Conservation (phyloP, 1,140 invertebrate species). For the Melanaphis sacchari region DNA sequence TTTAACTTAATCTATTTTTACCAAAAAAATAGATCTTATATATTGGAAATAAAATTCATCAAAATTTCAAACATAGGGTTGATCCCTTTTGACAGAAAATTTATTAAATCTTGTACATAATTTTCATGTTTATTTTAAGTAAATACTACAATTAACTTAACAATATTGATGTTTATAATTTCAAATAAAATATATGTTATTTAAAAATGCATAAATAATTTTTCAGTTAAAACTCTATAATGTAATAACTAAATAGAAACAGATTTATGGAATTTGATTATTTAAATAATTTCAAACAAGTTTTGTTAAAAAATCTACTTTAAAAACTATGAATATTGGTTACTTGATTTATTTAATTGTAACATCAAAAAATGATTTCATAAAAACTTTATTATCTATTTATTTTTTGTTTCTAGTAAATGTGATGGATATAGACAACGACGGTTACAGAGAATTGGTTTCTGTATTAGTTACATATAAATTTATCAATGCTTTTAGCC, state of each 20-base stretch:
- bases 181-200: neutral
- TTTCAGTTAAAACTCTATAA: neutral
- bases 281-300: too few relatives aligned
- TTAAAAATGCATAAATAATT: neutral
- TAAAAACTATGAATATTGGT: too few relatives aligned
- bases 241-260: neutral
- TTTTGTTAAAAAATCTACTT: too few relatives aligned
- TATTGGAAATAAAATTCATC: too few relatives aligned
- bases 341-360: too few relatives aligned
- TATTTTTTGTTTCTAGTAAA: constrained; percentile 15
- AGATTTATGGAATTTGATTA: too few relatives aligned
- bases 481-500: neutral
- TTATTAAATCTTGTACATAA: too few relatives aligned
- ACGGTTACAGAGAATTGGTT: constrained; percentile 41
- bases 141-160: neutral
- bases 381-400: neutral
- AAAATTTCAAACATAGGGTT: too few relatives aligned
- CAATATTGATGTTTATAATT: neutral
- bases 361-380: too few relatives aligned
- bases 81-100: too few relatives aligned
- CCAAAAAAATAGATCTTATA: too few relatives aligned
- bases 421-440: constrained; percentile 26
- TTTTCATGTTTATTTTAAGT: neutral
- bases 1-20: too few relatives aligned
- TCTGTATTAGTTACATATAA: constrained; percentile 23